These are phyloP conservation scores for Disparrhopalites patrizii DNA, from an alignment of 2,888 invertebrate genomes.

Conservation along the genomic window DNA sequence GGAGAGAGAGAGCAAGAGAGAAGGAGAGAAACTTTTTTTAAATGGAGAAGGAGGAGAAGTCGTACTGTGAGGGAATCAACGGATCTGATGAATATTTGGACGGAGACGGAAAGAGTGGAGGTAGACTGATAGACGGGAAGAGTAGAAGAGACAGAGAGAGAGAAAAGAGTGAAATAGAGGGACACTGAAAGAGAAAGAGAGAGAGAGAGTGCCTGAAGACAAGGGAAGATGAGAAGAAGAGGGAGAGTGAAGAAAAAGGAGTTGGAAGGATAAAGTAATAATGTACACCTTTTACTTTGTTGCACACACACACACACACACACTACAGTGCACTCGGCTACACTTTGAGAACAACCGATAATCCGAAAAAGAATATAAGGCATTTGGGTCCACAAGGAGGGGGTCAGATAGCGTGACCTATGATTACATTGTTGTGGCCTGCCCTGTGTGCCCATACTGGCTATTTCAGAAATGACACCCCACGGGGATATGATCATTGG, in stretches of 20 bases:
- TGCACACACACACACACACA: not conserved
- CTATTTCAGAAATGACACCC: slow-evolving; percentile 39
- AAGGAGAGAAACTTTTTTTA: no score
- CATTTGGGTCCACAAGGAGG: slow-evolving; percentile 31
- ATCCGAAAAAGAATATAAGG: slow-evolving; percentile 17
- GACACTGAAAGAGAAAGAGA: not conserved
- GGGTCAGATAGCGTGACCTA: slow-evolving; percentile 40
- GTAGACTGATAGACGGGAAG: no score
- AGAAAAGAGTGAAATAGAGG: not conserved
- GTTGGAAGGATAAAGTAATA: slow-evolving; percentile 29
- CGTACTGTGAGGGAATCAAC: no score
- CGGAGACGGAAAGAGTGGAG: no score
- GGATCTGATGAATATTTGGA: no score
- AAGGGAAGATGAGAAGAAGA: slow-evolving; percentile 11
- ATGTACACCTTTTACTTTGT: slow-evolving; percentile 29
- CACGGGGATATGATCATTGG: slow-evolving; percentile 43
- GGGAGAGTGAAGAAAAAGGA: slow-evolving; percentile 21
- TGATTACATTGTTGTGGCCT: slow-evolving; percentile 37
- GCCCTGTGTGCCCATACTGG: slow-evolving; percentile 24
- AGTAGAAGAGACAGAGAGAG: not conserved
- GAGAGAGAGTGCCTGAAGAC: slow-evolving; percentile 1
- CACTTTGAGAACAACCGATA: slow-evolving; percentile 22
- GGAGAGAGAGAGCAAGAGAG: no score
- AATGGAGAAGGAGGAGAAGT: no score
- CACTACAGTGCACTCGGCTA: not conserved